phyloP scores from a whole-genome alignment of 2,797 vertebrate species.

The Tinamus major region DNA sequence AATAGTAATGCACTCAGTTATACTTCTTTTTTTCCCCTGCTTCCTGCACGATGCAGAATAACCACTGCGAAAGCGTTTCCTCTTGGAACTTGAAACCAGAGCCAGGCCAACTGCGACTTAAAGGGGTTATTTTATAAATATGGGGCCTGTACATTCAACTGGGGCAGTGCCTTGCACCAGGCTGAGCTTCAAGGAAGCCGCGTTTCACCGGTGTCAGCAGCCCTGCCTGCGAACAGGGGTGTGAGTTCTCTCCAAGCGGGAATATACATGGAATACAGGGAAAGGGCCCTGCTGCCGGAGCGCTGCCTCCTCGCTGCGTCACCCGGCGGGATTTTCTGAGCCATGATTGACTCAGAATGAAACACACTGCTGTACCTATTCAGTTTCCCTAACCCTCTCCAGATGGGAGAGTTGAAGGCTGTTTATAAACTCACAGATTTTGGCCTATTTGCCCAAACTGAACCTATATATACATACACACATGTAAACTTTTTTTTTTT shows the following conservation, averaged over 20 bases:
- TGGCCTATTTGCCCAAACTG: background rate
- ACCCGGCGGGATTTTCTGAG: background rate
- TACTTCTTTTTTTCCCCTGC: background rate
- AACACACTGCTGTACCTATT: accelerated
- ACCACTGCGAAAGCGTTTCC: accelerated
- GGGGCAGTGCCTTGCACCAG: background rate
- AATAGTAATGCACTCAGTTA: background rate
- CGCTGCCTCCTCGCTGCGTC: background rate
- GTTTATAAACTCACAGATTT: background rate
- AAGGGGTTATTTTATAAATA: background rate
- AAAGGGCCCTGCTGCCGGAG: background rate
- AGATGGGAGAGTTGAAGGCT: background rate
- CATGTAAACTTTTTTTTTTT: too few relatives aligned
- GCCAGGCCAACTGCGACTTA: background rate
- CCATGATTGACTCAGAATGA: background rate
- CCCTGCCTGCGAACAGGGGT: background rate
- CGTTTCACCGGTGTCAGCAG: background rate
- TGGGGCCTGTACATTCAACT: background rate
- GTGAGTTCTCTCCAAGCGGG: background rate
- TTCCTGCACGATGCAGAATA: background rate
- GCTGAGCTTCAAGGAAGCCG: background rate
- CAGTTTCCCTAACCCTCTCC: background rate
- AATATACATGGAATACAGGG: background rate
- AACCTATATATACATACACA: background rate
- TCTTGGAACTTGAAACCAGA: background rate